Evolutionary conservation across 2,888 invertebrate genomes (phyloP).

Genomic region (Pantelozetes paolii): DNA sequence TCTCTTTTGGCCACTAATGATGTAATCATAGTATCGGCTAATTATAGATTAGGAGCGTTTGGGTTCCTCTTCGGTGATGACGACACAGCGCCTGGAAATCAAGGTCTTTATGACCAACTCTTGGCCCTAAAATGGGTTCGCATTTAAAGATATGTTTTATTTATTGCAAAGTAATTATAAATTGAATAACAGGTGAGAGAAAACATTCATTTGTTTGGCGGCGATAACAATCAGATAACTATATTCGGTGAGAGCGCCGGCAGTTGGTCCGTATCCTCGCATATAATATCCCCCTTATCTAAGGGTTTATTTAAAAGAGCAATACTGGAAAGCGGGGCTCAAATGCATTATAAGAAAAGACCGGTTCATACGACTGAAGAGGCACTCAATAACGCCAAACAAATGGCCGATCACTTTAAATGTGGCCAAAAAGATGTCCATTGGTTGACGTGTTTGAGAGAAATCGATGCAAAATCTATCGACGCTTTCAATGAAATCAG

Average conservation of each 20-base stretch:
- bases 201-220: slow-evolving; percentile 50
- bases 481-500: neutral
- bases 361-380: neutral
- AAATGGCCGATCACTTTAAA: neutral
- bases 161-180: too few relatives aligned
- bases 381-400: neutral
- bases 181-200: slow-evolving; percentile 37
- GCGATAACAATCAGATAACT: slow-evolving; percentile 49
- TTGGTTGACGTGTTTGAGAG: slow-evolving; percentile 4
- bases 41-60: slow-evolving; percentile 57
- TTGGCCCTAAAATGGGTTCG: neutral
- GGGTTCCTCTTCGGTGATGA: slow-evolving; percentile 42
- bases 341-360: neutral
- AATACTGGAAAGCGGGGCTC: slow-evolving; percentile 23
- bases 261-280: slow-evolving; percentile 35
- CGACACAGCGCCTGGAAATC: slow-evolving; percentile 53
- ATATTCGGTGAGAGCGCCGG: slow-evolving; percentile 57
- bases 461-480: neutral
- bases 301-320: neutral
- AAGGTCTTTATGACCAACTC: neutral
- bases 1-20: slow-evolving; percentile 50
- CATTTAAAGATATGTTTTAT: too few relatives aligned
- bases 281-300: slow-evolving; percentile 28
- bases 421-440: neutral
- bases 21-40: slow-evolving; percentile 56